Base-by-base conservation (phyloP, 1,140 invertebrate genomes). In the Ditylenchus dipsaci region DNA sequence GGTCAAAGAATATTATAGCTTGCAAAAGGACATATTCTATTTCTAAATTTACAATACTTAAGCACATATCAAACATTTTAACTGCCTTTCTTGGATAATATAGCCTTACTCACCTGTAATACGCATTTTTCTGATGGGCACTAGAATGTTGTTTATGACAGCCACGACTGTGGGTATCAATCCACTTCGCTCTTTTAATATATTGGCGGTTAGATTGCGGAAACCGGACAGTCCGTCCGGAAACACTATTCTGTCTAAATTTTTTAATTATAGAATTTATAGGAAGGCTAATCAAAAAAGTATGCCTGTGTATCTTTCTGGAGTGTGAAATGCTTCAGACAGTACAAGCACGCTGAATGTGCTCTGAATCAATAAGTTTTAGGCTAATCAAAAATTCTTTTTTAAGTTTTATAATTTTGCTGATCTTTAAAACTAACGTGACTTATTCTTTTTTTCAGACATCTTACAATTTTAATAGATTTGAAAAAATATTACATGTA, bases 1-100 rank as follows among this genome's bases (percentile, higher is more conserved):
- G 74, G 72, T 81, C 79, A 59, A 82, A 83, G 79, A 81, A 82
- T 76, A 81, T 72, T 7, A 81, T 78, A 8, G 78, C 79, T 47
- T 77, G 72, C 23, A 81, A 62, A 15, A 83, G 66, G 5, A 82
- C 71, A 69, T 81, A 81, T 68, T 81, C 79, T 17, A 83, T 66
- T 58, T 71, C 68, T 23, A 73, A 71, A 53, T 17, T 53, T 3
- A 19, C 15, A 7, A 8, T 53, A 7, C n/a, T 3, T 7, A 19
- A 7, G 15, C 49, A 53, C 3, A 45, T 45, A 45, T 13, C 43
- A 45, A 45, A 13, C 11, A 45, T 45, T 45, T 11, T n/a, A 45
- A 45, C n/a, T 13, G n/a, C n/a, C 11, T 13, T 45, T 45, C n/a
- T 45, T 11, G 43, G 11, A 45, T 38, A 38, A 38, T 38, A 38